Evolutionary conservation across 2,113 vertebrate species (phyloP).

Genomic region (Austrofundulus limnaeus): DNA sequence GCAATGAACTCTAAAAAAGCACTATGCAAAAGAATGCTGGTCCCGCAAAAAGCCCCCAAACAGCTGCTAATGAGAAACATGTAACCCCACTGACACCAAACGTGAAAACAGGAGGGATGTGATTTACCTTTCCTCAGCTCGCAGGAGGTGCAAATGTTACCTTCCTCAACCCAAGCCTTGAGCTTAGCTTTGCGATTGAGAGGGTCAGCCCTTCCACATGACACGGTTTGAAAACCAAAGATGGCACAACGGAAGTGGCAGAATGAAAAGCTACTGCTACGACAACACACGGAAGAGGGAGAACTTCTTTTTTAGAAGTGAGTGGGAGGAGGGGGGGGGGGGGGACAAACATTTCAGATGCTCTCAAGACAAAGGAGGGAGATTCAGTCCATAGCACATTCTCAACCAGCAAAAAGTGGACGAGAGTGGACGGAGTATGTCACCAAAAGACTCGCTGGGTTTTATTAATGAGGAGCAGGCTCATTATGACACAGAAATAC

Average conservation of each 20-base stretch:
- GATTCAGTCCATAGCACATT: constrained; percentile 79
- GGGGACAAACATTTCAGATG: constrained; percentile 74
- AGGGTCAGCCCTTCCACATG: constrained; percentile 63
- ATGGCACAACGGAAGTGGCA: constrained; percentile 60
- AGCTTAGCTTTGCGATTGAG: constrained; percentile 71
- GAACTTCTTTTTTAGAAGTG: constrained; percentile 53
- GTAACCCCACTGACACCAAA: constrained; percentile 73
- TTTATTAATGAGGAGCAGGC: constrained; percentile 3
- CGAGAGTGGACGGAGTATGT: constrained; percentile 70
- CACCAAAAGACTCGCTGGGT: neutral
- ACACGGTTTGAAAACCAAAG: constrained; percentile 62
- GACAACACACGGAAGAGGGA: constrained; percentile 66
- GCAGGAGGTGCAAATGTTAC: constrained; percentile 70
- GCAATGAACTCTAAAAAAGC: constrained; percentile 78
- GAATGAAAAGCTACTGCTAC: constrained; percentile 76
- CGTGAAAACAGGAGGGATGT: constrained; percentile 74
- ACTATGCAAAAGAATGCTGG: constrained; percentile 73
- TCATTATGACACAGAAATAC: constrained; percentile 34
- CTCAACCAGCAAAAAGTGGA: constrained; percentile 66
- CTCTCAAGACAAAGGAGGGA: constrained; percentile 79
- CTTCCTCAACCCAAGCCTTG: constrained; percentile 77
- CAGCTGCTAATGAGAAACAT: constrained; percentile 62
- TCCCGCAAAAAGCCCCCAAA: constrained; percentile 56
- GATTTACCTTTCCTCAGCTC: constrained; percentile 78
- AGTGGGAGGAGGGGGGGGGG: constrained; percentile 67